phyloP scores from a whole-genome alignment of 1,140 invertebrate species.

The Nautilus pompilius region DNA sequence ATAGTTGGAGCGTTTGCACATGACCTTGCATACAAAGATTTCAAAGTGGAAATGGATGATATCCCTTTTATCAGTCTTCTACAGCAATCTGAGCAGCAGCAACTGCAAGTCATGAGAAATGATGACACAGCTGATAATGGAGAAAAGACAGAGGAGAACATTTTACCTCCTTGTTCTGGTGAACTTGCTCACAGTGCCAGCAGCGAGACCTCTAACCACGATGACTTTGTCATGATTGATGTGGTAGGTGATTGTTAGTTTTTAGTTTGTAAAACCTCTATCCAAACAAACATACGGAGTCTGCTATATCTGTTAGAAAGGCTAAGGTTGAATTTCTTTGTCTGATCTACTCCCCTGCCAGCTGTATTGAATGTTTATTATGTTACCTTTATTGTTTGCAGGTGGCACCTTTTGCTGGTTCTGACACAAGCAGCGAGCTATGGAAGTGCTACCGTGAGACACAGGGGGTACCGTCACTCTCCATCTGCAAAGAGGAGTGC shows the following conservation, averaged over 20 bases:
- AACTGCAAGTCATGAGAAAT: no score
- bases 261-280: no score
- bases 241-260: no score
- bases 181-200: neutral
- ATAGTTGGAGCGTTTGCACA: neutral
- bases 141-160: no score
- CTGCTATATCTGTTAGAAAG: no score
- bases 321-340: no score
- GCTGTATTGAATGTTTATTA: no score
- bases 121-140: no score
- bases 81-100: no score
- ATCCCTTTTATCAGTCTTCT: constrained; percentile 1
- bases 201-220: neutral
- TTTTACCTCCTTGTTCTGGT: no score
- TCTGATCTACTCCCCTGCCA: no score
- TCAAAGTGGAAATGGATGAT: neutral
- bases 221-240: constrained; percentile 1
- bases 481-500: constrained; percentile 62
- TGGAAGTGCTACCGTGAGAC: constrained; percentile 76
- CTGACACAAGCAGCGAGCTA: constrained; percentile 63
- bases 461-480: constrained; percentile 70
- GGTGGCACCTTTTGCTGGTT: constrained; percentile 62
- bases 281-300: no score
- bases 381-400: constrained; percentile 38
- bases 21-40: neutral